Evolutionary conservation across 2,888 invertebrate species (phyloP), one percentile per base, ranked within the genome.

Genomic region (Resseliella maxima): DNA sequence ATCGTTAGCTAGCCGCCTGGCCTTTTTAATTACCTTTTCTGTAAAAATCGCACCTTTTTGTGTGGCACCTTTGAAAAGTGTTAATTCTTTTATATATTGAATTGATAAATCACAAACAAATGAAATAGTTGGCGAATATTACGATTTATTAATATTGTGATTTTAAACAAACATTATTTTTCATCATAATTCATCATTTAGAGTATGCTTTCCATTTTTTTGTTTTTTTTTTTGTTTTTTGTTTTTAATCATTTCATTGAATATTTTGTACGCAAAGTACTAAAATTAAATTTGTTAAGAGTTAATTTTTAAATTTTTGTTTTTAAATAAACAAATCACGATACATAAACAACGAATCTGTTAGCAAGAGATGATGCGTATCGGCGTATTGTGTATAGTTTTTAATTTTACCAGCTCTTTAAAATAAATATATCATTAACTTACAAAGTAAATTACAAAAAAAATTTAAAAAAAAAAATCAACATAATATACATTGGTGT

Each of bases 131-230:
- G 59, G 59, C 59, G 59, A 59, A 59, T 59, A 24, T 59, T 59
- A 59, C 24, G 59, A 24, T 59, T 59, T 24, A 59, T 2, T 24
- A 59, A 24, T 24, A 8, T 59, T 59, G n/a, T 24, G n/a, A 41
- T 59, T 59, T 59, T 59, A 24, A 59, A 59, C 59, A 59, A 59
- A 59, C 24, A 59, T 59, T 59, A 24, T 50, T 50, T 50, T 18
- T 18, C 2, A 12, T 50, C 5, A 50, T 18, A 18, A 8, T 24
- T 24, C 59, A 59, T 59, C 59, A 59, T 24, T 59, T n/a, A 24
- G 3, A 59, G 6, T n/a, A 59, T 59, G n/a, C 24, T 2, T 59
- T 59, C 24, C 59, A 59, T n/a, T 59, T 59, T n/a, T 24, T 59
- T n/a, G 59, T 24, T 24, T 24, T 41, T 41, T 12, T 12, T 8